A percentile compares a stretch with the other conserved stretches of the same genome.
Conservation (phyloP, 64 coral and sea anemone genomes). For the Montipora cactus region DNA sequence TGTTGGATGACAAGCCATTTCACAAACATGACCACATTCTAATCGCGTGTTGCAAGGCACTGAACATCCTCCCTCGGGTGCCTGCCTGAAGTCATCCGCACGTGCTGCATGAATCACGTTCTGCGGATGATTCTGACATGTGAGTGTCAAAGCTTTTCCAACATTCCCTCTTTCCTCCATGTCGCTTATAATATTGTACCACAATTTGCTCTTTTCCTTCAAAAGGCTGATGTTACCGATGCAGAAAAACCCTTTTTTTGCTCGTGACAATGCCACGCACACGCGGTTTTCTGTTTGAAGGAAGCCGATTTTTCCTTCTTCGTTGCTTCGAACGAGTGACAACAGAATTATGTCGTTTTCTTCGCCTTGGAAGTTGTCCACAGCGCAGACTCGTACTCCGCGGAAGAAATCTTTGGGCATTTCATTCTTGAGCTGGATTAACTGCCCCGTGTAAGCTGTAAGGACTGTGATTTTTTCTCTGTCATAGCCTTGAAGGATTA, state of each 20-base stretch:
- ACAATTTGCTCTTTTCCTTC: constrained; percentile 67
- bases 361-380: constrained; percentile 90
- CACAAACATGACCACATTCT: constrained; percentile 71
- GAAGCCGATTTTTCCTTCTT: constrained; percentile 94
- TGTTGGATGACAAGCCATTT: background rate
- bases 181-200: constrained; percentile 62
- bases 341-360: constrained; percentile 96
- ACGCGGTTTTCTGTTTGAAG: constrained; percentile 51
- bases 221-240: constrained; percentile 87
- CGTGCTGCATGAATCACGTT: constrained; percentile 44
- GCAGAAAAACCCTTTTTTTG: constrained; percentile 91
- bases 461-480: constrained; percentile 77
- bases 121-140: constrained; percentile 71
- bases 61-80: constrained; percentile 76
- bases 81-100: constrained; percentile 65
- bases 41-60: constrained; percentile 61
- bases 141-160: constrained; percentile 35
- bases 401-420: constrained; percentile 80
- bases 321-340: constrained; percentile 96
- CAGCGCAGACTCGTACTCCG: constrained; percentile 80
- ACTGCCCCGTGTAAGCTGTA: constrained; percentile 91
- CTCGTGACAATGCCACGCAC: constrained; percentile 75
- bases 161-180: constrained; percentile 44
- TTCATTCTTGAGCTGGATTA: constrained; percentile 69
- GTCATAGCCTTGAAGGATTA: constrained; percentile 93